These are phyloP conservation scores for Rhopalosiphum padi DNA, from an alignment of 1,140 invertebrate species.

Conservation along the genomic window DNA sequence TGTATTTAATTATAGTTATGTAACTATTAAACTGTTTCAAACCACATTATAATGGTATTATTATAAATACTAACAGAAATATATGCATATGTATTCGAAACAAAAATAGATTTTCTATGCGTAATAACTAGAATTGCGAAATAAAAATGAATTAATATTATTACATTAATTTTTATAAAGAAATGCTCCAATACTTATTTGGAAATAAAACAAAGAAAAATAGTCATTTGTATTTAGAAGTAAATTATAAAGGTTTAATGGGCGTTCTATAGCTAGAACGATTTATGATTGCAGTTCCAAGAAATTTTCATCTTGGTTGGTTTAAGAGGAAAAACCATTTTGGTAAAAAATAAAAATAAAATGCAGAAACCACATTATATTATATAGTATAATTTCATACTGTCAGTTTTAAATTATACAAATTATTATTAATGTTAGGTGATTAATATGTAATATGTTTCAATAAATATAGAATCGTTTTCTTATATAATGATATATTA, in stretches of 20 bases:
- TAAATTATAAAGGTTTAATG: constrained; percentile 13
- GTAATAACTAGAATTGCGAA: not conserved
- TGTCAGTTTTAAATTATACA: not conserved
- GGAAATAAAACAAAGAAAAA: not conserved
- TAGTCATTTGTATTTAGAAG: not conserved
- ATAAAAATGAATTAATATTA: not conserved
- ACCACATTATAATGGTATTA: not conserved
- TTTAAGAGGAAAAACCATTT: not conserved
- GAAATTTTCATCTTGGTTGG: constrained; percentile 12
- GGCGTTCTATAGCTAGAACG: not conserved
- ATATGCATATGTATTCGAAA: not conserved
- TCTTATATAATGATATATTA: too few species aligned
- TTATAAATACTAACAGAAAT: too few species aligned
- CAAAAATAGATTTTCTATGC: not conserved
- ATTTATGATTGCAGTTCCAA: not conserved
- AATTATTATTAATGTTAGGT: not conserved
- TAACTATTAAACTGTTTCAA: not conserved
- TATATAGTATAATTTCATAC: not conserved
- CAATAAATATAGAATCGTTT: not conserved
- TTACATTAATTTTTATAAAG: not conserved
- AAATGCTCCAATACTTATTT: not conserved
- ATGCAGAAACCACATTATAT: not conserved
- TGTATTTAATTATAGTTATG: not conserved
- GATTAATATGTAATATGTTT: not conserved
- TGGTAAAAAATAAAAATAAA: not conserved